Base-by-base conservation (phyloP, 2,113 vertebrate species). In the Solenodon paradoxus region DNA sequence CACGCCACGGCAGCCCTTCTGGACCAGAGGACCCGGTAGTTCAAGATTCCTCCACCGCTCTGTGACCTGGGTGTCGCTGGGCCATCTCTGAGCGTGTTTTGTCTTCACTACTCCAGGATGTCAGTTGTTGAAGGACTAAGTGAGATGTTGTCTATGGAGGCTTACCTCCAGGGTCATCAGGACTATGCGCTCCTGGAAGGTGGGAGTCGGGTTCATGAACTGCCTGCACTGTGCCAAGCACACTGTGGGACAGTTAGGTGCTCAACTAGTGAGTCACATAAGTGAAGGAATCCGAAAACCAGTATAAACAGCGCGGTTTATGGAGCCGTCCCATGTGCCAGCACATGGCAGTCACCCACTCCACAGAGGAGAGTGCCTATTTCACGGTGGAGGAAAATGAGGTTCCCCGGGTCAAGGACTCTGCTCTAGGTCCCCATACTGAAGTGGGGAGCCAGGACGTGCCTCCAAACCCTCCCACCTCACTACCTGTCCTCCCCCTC, bases 231-330 rank as follows among this genome's bases (percentile, higher is more conserved):
- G 64, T 4, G 0, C 11, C 55, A 7, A 1, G 5, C 9, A 15
- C 47, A 32, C 3, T 9, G 28, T 51, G 63, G 19, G 2, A 2
- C n/a, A 42, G 17, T 0, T 0, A 24, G 26, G 16, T 12, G n/a
- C n/a, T n/a, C 4, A 1, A 1, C 30, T 9, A 3, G n/a, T 0
- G 42, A 7, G 12, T 10, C n/a, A 28, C 38, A 20, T 19, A 30
- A 45, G 0, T 4, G 28, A 59, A 81, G 1, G n/a, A 38, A 7
- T 40, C 20, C 16, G 2, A 11, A n/a, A 7, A 2, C 64, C 19
- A 28, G 45, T 2, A 32, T 0, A 24, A 40, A 12, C 8, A 24
- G 4, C 7, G 19, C 15, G 42, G 1, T 19, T 49, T 5, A 30
- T 4, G 57, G 68, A 40, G 26, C 68, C 7, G 9, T 11, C 57